These are phyloP conservation scores for Cosmia pyralina DNA, from an alignment of 2,888 invertebrate species.

Conservation along the genomic window DNA sequence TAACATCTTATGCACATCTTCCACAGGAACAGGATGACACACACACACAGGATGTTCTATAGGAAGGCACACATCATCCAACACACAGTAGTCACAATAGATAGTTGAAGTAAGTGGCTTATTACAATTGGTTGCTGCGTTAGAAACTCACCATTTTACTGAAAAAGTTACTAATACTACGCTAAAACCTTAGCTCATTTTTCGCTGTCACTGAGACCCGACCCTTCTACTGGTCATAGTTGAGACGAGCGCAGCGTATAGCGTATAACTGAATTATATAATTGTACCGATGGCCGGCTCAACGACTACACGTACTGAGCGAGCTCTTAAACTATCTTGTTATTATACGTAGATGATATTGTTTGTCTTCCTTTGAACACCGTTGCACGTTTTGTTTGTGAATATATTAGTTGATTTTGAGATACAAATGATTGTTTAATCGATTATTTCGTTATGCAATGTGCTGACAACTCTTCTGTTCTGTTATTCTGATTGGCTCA, in stretches of 20 bases:
- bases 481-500: not conserved
- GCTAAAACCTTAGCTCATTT: not conserved
- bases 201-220: constrained; percentile 50
- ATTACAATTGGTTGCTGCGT: not conserved
- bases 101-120: not conserved
- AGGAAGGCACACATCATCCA: too few species aligned
- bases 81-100: not conserved
- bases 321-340: constrained; percentile 56
- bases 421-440: not conserved
- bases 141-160: not conserved
- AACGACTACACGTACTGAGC: constrained; percentile 42
- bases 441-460: not conserved
- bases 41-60: too few species aligned
- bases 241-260: constrained; percentile 68
- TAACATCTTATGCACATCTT: too few species aligned
- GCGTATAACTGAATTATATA: constrained; percentile 77
- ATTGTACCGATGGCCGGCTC: constrained; percentile 68
- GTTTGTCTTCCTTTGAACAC: constrained; percentile 35
- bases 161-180: too few species aligned
- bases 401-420: constrained; percentile 1
- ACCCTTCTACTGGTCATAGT: constrained; percentile 56
- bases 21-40: too few species aligned
- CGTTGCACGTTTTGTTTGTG: not conserved
- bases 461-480: not conserved
- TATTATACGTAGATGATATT: constrained; percentile 45